Percentiles rank a stretch among this genome's conserved stretches.
Evolutionary conservation across 2,113 vertebrate genomes (phyloP).

Genomic region (Colaptes auratus): DNA sequence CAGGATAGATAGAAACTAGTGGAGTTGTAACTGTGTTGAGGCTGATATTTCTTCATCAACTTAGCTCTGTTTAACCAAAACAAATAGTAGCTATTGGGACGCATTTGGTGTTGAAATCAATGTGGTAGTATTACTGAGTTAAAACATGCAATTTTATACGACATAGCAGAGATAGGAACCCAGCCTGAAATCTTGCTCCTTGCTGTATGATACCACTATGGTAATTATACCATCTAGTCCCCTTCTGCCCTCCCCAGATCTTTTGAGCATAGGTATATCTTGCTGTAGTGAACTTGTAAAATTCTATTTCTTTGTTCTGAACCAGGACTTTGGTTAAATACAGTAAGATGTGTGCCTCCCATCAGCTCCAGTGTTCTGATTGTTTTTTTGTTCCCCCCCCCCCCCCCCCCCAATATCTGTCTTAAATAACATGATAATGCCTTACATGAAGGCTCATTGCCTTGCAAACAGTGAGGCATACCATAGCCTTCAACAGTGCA

Average conservation of each 20-base stretch:
- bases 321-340: neutral
- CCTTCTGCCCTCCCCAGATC: rapidly evolving
- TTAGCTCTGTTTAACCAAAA: neutral
- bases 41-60: neutral
- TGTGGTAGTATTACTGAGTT: neutral
- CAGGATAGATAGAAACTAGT: neutral
- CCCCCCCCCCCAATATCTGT: neutral
- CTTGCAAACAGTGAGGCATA: neutral
- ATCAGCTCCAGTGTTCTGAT: neutral
- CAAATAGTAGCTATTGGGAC: neutral
- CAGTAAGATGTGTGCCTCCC: neutral
- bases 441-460: neutral
- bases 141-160: neutral
- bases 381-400: neutral
- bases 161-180: neutral
- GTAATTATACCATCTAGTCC: neutral
- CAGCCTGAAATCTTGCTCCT: neutral
- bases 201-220: neutral
- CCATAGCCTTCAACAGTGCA: neutral
- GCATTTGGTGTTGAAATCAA: neutral
- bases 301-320: neutral
- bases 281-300: neutral
- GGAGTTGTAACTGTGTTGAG: neutral
- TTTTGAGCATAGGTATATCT: neutral
- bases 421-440: neutral